Evolutionary conservation across 2,797 vertebrate genomes (phyloP), one percentile per base, ranked within the genome.

Genomic region (Atherinosoma microstoma): DNA sequence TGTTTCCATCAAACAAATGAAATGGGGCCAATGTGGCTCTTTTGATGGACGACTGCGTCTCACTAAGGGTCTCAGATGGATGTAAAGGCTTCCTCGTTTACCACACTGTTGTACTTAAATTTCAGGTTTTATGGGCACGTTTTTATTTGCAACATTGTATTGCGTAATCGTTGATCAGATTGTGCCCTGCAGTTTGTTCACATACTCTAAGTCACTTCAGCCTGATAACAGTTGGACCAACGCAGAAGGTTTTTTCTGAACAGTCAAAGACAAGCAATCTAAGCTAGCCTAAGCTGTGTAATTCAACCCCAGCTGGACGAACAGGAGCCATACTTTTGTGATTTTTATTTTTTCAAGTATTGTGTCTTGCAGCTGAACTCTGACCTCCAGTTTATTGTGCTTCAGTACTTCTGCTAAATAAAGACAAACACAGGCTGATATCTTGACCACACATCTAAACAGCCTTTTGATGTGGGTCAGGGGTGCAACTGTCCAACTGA

Each of bases 1-100:
- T 40, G 30, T 83, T 63, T 67, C 73, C 8, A 49, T 80, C 77
- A 82, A 79, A 84, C 74, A 64, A 80, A 84, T 63, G n/a, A 34
- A 77, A 74, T 12, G 2, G 70, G 83, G 76, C 75, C 70, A 49
- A 51, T 75, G 76, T 29, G 4, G 53, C 1, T 8, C 65, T 32
- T 67, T 35, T 81, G 64, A 84, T 63, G 4, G 51, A 57, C 27
- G 51, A 18, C 69, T 16, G 9, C 8, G 34, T 80, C 65, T 64
- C 64, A 61, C 34, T 29, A 61, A 80, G 66, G 6, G 63, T 64
- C 2, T 66, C 56, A 66, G 70, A 66, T 35, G 66, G 79, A 71
- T 70, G 35, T 38, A 56, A 45, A 70, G 38, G 49, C 58, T 64
- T 42, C 42, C 64, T 72, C 45, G 57, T 59, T 47, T n/a, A 71